phyloP scores from a whole-genome alignment of 1,140 invertebrate genomes.

The Microplitis mediator region DNA sequence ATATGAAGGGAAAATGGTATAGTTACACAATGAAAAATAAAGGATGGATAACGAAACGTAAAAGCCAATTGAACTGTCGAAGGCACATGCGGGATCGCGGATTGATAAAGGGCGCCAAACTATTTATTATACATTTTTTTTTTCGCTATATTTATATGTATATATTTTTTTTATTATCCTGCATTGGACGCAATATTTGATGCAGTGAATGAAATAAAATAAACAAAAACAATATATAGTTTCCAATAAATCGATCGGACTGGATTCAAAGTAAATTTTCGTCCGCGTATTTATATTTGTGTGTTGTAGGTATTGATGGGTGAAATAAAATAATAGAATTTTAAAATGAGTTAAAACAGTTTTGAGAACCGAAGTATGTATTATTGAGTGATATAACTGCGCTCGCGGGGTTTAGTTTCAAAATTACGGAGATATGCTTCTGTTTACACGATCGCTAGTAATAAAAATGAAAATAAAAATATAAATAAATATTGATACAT shows the following conservation, averaged over 20 bases:
- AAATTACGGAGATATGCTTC: too few species aligned
- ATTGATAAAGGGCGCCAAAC: constrained; percentile 26
- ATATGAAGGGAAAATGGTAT: not conserved
- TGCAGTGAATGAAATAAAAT: constrained; percentile 23
- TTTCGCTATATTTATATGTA: not conserved
- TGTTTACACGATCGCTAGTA: too few species aligned
- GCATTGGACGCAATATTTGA: constrained; percentile 24
- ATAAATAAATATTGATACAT: too few species aligned
- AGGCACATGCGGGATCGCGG: constrained; percentile 28
- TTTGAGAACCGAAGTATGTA: too few species aligned
- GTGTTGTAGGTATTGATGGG: too few species aligned
- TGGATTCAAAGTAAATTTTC: constrained; percentile 2
- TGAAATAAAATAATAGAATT: too few species aligned
- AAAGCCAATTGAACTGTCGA: constrained; percentile 31
- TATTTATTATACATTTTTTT: not conserved
- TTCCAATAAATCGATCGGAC: constrained; percentile 21
- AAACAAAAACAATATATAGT: constrained; percentile 18
- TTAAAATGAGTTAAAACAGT: too few species aligned
- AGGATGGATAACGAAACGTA: constrained; percentile 22
- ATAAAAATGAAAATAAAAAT: too few species aligned
- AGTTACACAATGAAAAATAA: constrained; percentile 13
- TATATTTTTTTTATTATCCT: constrained; percentile 16
- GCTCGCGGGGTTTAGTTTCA: too few species aligned
- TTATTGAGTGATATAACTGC: too few species aligned
- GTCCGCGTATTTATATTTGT: too few species aligned